Conservation (phyloP, 2,888 invertebrate genomes). For the Ecdyonurus torrentis region DNA sequence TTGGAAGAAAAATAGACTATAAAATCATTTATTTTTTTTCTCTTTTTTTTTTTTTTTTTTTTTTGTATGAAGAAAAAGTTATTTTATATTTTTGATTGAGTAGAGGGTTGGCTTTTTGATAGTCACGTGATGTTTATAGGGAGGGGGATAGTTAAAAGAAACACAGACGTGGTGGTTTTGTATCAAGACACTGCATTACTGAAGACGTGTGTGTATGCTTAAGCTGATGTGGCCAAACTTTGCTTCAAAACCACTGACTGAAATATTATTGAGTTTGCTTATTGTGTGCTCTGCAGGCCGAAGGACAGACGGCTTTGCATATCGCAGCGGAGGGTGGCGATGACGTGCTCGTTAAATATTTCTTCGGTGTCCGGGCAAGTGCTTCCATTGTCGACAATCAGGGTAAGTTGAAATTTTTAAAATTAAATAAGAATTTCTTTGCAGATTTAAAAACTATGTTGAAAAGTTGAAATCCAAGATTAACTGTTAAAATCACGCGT, state of each 20-base stretch:
- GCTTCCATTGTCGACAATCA: conserved; percentile 90
- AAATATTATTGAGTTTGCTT: no score
- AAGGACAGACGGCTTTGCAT: conserved; percentile 89
- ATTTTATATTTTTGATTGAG: neutral
- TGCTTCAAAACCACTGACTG: no score
- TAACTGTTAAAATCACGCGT: no score
- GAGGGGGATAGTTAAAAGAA: neutral
- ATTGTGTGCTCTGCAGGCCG: conserved; percentile 35
- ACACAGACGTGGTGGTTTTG: no score
- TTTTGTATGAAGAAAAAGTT: no score
- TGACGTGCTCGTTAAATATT: conserved; percentile 84
- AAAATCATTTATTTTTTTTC: neutral
- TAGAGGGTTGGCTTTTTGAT: neutral
- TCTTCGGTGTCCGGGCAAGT: conserved; percentile 86
- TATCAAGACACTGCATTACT: no score
- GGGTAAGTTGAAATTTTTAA: conserved; percentile 34
- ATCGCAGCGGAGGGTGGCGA: conserved; percentile 94
- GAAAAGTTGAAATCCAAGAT: no score
- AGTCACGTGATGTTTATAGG: neutral
- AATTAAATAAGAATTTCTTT: no score
- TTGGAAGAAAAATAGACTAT: neutral
- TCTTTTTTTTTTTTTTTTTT: no score
- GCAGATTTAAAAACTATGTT: no score
- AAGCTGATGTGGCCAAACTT: no score
- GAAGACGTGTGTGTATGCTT: no score